These are phyloP conservation scores for Eudyptes chrysolophus DNA, from an alignment of 2,113 vertebrate species.

Conservation along the genomic window DNA sequence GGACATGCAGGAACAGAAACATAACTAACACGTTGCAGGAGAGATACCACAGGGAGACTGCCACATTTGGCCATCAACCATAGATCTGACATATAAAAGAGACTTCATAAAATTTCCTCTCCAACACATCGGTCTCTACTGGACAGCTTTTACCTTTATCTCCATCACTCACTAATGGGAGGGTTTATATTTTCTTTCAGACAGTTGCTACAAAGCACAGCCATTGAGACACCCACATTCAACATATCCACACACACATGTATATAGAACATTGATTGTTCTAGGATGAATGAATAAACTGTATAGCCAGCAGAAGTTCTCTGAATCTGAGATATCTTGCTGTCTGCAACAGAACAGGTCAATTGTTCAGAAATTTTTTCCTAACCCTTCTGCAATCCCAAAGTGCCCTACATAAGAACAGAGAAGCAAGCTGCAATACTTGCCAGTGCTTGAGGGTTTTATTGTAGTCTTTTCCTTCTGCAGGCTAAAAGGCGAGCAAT, in stretches of 20 bases:
- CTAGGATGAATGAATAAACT: not conserved
- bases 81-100: not conserved
- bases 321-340: not conserved
- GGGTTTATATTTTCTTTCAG: not conserved
- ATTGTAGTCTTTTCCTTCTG: not conserved
- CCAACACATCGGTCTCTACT: not conserved
- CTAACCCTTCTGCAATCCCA: not conserved
- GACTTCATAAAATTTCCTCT: not conserved
- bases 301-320: not conserved
- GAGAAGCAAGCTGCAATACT: not conserved
- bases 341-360: not conserved
- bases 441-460: not conserved
- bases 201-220: not conserved
- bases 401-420: not conserved
- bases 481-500: not conserved
- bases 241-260: not conserved
- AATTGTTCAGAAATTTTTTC: not conserved
- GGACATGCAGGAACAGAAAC: not conserved
- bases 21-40: not conserved
- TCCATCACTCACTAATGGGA: not conserved
- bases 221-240: not conserved
- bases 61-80: not conserved
- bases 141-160: not conserved
- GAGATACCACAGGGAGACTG: not conserved
- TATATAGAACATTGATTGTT: not conserved